Evolutionary conservation across 2,888 invertebrate species (phyloP).

Genomic region (Trichogramma dendrolimi): DNA sequence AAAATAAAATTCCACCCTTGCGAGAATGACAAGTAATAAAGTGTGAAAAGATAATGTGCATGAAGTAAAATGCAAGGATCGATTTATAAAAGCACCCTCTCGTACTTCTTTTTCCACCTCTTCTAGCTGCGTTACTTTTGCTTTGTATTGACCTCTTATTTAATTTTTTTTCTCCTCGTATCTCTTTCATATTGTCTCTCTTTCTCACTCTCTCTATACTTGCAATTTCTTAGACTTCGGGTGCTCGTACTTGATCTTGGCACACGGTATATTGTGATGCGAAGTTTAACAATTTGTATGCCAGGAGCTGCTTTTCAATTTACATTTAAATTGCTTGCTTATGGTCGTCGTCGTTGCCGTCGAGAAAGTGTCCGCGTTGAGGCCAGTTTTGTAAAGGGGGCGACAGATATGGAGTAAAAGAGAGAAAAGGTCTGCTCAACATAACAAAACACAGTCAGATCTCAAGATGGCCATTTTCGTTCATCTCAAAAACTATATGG

Average conservation of each 20-base stretch:
- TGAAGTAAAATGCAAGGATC: too few species aligned
- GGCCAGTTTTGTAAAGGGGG: background rate
- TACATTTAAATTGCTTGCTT: slow-evolving; percentile 54
- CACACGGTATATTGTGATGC: slow-evolving; percentile 52
- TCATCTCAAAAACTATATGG: too few species aligned
- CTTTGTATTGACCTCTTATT: background rate
- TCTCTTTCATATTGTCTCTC: background rate
- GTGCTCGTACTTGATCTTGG: slow-evolving; percentile 51
- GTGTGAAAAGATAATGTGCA: too few species aligned
- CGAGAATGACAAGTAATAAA: too few species aligned
- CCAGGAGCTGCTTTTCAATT: slow-evolving; percentile 51
- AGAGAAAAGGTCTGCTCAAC: slow-evolving; percentile 2
- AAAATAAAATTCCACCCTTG: too few species aligned
- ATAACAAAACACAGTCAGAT: too few species aligned
- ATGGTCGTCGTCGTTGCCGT: slow-evolving; percentile 50
- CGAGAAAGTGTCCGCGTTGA: slow-evolving; percentile 39
- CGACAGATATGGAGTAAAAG: slow-evolving; percentile 5
- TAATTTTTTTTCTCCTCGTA: slow-evolving; percentile 4
- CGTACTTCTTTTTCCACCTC: background rate
- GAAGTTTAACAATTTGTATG: slow-evolving; percentile 53
- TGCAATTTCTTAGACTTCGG: slow-evolving; percentile 4
- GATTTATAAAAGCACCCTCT: background rate
- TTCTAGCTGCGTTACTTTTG: background rate
- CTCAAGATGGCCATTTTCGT: too few species aligned
- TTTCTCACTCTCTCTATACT: slow-evolving; percentile 6